Evolutionary conservation across 2,113 vertebrate genomes (phyloP).

Genomic region (Narcine bancroftii): DNA sequence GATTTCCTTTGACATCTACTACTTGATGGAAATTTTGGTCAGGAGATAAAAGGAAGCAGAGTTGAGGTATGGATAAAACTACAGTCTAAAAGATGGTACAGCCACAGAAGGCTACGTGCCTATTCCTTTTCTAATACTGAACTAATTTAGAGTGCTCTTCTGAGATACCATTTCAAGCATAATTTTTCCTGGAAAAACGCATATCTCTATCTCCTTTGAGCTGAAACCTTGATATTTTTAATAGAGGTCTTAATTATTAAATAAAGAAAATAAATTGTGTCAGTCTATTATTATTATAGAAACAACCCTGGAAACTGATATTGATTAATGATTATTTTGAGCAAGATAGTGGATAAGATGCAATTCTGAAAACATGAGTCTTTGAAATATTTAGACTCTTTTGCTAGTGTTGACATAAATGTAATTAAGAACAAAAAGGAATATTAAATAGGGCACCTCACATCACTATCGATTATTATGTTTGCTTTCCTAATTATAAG

Average conservation of each 20-base stretch:
- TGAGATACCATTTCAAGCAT: neutral
- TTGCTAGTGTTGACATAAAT: neutral
- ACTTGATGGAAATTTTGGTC: neutral
- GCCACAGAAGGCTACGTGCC: neutral
- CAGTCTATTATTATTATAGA: neutral
- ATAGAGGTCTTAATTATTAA: no score
- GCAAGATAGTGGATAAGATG: neutral
- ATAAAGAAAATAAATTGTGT: neutral
- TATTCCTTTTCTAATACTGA: neutral
- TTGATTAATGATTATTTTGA: conserved; percentile 9
- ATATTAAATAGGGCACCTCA: neutral
- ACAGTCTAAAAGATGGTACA: neutral
- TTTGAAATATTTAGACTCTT: neutral
- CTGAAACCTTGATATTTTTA: neutral
- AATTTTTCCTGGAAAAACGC: neutral
- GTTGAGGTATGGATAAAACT: neutral
- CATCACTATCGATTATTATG: neutral
- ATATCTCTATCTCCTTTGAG: neutral
- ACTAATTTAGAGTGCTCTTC: neutral
- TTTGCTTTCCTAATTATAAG: neutral
- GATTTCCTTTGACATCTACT: neutral
- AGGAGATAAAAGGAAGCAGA: neutral
- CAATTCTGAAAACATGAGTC: neutral
- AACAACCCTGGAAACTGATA: neutral
- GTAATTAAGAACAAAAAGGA: neutral